Conservation (phyloP, 1,140 invertebrate genomes). For the Popillia japonica region DNA sequence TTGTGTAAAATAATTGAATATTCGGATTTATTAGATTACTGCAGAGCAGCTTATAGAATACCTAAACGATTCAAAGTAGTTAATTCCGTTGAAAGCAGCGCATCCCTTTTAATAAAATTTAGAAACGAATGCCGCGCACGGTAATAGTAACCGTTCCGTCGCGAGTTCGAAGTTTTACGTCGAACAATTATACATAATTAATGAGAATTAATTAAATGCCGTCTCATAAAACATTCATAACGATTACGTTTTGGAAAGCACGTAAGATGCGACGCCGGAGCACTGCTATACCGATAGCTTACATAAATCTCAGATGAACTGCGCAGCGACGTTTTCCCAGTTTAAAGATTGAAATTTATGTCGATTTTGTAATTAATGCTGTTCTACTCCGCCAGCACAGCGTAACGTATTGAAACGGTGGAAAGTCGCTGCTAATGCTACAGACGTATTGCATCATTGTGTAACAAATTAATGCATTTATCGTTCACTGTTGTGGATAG, state of each 20-base stretch:
- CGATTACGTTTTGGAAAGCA: slow-evolving; percentile 4
- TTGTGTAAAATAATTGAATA: too few species aligned
- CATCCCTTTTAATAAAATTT: not conserved
- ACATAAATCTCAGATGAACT: slow-evolving; percentile 23
- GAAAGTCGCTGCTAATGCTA: not conserved
- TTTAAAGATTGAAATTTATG: slow-evolving; percentile 7
- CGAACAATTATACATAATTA: slow-evolving; percentile 35
- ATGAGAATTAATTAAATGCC: slow-evolving; percentile 29
- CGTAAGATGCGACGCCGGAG: slow-evolving; percentile 8
- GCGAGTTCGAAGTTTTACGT: slow-evolving; percentile 23
- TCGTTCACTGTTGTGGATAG: not conserved
- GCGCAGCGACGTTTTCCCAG: not conserved
- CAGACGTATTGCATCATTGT: not conserved
- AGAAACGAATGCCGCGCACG: not conserved
- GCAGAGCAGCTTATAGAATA: not conserved
- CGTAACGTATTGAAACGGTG: not conserved
- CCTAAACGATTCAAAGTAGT: not conserved
- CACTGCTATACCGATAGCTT: not conserved
- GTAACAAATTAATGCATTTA: not conserved
- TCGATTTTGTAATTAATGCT: slow-evolving; percentile 12
- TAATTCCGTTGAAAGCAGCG: not conserved
- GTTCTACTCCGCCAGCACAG: not conserved
- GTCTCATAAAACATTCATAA: slow-evolving; percentile 28
- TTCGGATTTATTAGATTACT: not conserved
- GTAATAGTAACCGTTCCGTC: not conserved